Base-by-base conservation (phyloP, 64 coral and sea anemone genomes). In the Astreopora myriophthalma region DNA sequence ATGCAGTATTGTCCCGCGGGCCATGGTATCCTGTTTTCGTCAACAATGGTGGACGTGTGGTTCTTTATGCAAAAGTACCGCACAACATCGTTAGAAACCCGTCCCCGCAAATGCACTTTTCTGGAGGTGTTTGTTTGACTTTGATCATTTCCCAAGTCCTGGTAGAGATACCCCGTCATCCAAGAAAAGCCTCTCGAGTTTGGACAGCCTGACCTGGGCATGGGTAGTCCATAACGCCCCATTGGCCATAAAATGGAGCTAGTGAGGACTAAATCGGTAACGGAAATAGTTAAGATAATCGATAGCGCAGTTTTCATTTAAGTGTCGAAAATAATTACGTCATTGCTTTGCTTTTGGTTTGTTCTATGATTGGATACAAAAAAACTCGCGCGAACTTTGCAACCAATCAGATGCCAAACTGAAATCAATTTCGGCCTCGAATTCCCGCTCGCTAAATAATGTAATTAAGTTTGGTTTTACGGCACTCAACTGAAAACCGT, bases 41-140 rank as follows among this genome's bases (percentile, higher is more conserved):
- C 66, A 13, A 26, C 9, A 9, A 68, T 77, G 24, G 37, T 38
- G 5, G 76, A 17, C 5, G 39, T 19, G 22, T 55, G 22, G 28
- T 88, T 75, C 51, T 96, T 96, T 7, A 96, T 93, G 34, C 94
- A 96, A 58, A 93, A 96, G 29, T 34, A 58, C 71, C 65, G 82
- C 19, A 85, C 42, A 16, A 96, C 86, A 22, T 73, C 75, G 69
- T 74, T 85, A 16, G 19, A 26, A 1, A 89, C 71, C 8, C 27
- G n/a, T 11, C 85, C 76, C 27, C 34, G 26, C 0, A 91, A 27
- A 73, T 91, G 76, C 20, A 68, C 69, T 67, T 79, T 91, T 2
- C 12, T 3, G 3, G 77, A 91, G 33, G 57, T n/a, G 6, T 2
- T 32, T 82, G 76, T 84, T 11, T 0, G 0, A 16, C 61, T 46